Percentiles rank a stretch among this genome's conserved stretches.
Evolutionary conservation across 2,888 invertebrate species (phyloP).

Genomic region (Catocala sponsa): DNA sequence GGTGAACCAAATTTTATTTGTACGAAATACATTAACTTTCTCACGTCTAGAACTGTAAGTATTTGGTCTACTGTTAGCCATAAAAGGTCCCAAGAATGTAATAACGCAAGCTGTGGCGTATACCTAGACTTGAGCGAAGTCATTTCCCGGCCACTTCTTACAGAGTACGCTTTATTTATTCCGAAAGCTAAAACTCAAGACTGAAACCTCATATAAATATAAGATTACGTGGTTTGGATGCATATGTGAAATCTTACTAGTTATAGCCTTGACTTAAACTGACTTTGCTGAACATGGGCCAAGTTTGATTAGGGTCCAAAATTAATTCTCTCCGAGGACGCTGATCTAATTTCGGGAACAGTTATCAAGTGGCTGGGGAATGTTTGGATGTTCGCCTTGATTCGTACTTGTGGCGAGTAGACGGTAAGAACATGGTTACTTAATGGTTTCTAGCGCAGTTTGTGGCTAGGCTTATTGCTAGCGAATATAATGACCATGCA

Average conservation of each 20-base stretch:
- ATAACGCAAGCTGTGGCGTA: slow-evolving; percentile 8
- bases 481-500: no score
- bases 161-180: slow-evolving; percentile 12
- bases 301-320: slow-evolving; percentile 79
- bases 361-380: slow-evolving; percentile 66
- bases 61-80: background rate
- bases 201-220: slow-evolving; percentile 8
- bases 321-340: slow-evolving; percentile 70
- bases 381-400: slow-evolving; percentile 49
- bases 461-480: slow-evolving; percentile 8
- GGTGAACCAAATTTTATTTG: background rate
- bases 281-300: slow-evolving; percentile 60
- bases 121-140: slow-evolving; percentile 8
- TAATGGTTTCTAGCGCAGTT: slow-evolving; percentile 17
- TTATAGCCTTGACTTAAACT: slow-evolving; percentile 52
- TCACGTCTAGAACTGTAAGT: background rate
- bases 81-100: slow-evolving; percentile 13
- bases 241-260: slow-evolving; percentile 32
- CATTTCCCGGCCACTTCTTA: slow-evolving; percentile 5
- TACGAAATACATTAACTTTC: background rate
- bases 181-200: background rate
- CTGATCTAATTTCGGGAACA: slow-evolving; percentile 69
- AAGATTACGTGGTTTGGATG: slow-evolving; percentile 19
- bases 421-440: slow-evolving; percentile 20
- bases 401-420: slow-evolving; percentile 28